Conservation (phyloP, 2,888 invertebrate species). For the Belgica antarctica region DNA sequence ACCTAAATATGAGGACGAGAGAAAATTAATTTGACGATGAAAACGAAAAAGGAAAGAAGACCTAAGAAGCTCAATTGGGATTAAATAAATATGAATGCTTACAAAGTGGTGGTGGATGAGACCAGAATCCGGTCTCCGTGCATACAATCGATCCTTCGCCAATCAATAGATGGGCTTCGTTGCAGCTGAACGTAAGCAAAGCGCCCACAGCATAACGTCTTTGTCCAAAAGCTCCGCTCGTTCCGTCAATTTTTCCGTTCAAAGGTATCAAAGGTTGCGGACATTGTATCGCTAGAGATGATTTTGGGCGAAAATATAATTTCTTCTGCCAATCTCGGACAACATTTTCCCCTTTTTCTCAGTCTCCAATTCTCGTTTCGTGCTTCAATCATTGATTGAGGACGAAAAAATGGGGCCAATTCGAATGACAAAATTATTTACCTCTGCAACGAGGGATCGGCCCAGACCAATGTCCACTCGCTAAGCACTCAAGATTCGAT, state of each 20-base stretch:
- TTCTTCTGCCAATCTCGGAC: conserved; percentile 12
- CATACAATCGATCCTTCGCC: conserved; percentile 83
- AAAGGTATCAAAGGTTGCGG: conserved; percentile 71
- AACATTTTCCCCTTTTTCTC: conserved; percentile 13
- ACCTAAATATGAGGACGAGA: conserved; percentile 56
- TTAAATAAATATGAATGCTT: conserved; percentile 49
- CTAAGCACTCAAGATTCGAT: conserved; percentile 75
- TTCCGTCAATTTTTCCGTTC: conserved; percentile 61
- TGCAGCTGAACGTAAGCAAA: conserved; percentile 74
- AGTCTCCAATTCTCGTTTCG: conserved; percentile 19
- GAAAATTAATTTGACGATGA: neutral
- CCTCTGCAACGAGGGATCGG: conserved; percentile 73
- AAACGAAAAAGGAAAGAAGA: neutral
- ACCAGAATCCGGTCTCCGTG: conserved; percentile 85
- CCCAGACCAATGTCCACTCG: conserved; percentile 77
- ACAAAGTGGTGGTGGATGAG: conserved; percentile 82
- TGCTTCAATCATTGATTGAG: conserved; percentile 13
- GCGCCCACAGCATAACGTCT: conserved; percentile 75
- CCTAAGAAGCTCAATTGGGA: conserved; percentile 35
- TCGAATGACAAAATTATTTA: conserved; percentile 56
- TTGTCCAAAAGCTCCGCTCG: conserved; percentile 53
- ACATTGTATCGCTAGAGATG: conserved; percentile 72
- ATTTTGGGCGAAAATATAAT: conserved; percentile 1
- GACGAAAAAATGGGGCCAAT: conserved; percentile 13
- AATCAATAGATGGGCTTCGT: conserved; percentile 60